A percentile compares a stretch with the other conserved stretches of the same genome.
These are phyloP conservation scores for Proctacanthus coquilletti DNA, from an alignment of 1,140 invertebrate species.

Conservation along the genomic window DNA sequence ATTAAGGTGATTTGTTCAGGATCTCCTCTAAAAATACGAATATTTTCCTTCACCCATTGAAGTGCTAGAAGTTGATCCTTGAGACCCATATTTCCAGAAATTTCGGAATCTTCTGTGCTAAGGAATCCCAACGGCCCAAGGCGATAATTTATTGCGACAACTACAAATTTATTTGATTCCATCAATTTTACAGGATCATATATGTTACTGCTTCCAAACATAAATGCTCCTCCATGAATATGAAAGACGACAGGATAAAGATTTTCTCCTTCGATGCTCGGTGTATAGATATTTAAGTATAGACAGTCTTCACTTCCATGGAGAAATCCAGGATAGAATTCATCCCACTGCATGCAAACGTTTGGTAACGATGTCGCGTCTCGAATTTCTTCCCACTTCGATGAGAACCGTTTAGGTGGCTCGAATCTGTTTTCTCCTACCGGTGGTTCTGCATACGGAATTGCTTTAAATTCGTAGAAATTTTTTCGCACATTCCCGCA, in stretches of 20 bases:
- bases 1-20: constrained; percentile 36
- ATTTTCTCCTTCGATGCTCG: constrained; percentile 12
- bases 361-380: constrained; percentile 11
- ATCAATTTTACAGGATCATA: constrained; percentile 40
- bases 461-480: constrained; percentile 32
- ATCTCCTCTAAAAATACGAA: constrained; percentile 40
- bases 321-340: constrained; percentile 11
- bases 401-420: constrained; percentile 8
- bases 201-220: constrained; percentile 30
- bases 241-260: constrained; percentile 31
- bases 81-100: constrained; percentile 45
- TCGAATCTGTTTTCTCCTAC: constrained; percentile 29
- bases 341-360: constrained; percentile 20
- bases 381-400: constrained; percentile 11
- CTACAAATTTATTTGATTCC: constrained; percentile 37
- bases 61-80: constrained; percentile 48
- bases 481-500: constrained; percentile 32
- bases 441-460: constrained; percentile 33
- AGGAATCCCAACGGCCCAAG: constrained; percentile 44
- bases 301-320: constrained; percentile 27
- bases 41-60: constrained; percentile 43
- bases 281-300: constrained; percentile 27
- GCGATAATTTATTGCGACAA: constrained; percentile 48
- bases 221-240: constrained; percentile 35
- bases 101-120: constrained; percentile 36